Evolutionary conservation across 2,113 vertebrate genomes (phyloP), one percentile per base, ranked within the genome.

Genomic region (Alligator sinensis): DNA sequence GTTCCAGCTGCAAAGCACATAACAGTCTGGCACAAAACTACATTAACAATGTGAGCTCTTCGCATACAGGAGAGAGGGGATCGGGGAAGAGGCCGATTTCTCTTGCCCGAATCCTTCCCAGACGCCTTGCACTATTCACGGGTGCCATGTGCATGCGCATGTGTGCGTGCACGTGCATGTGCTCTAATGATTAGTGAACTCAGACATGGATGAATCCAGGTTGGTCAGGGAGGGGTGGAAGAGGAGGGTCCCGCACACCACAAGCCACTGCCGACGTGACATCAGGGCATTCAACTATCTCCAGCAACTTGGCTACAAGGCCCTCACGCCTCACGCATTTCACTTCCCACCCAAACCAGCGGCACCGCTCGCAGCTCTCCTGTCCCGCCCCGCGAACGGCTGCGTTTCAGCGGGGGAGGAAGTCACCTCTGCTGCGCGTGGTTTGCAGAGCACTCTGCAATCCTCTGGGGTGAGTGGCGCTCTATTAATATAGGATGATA

Each of bases 401-500:
- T 77, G 54, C 75, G 54, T 77, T 34, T 70, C 66, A 9, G 10
- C 11, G 30, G 34, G 19, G 30, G 9, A 10, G n/a, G 66, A 30
- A 4, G 4, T 19, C 18, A 11, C 19, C 11, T 70, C 18, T 34
- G 30, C 30, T 34, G n/a, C 14, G 28, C 11, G 21, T 11, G 66
- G 19, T 30, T 12, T 70, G 66, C 21, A 70, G 34, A 70, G 66
- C 66, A 47, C 47, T 47, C 47, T 47, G 47, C 47, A 47, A 47
- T 47, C 66, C 58, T 61, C 27, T 8, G 17, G 60, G 25, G 19
- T 0, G 19, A 64, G 75, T 0, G 84, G 59, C 38, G 77, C 87
- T 82, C 89, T 92, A 88, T 86, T 88, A 90, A 97, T 85, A 95
- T 78, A 34, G 81, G 80, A 5, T 2, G 86, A 61, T 10, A 4